Percentiles rank a stretch among this genome's conserved stretches.
phyloP scores from a whole-genome alignment of 2,797 vertebrate genomes.

The Odontamblyopus rebecca region DNA sequence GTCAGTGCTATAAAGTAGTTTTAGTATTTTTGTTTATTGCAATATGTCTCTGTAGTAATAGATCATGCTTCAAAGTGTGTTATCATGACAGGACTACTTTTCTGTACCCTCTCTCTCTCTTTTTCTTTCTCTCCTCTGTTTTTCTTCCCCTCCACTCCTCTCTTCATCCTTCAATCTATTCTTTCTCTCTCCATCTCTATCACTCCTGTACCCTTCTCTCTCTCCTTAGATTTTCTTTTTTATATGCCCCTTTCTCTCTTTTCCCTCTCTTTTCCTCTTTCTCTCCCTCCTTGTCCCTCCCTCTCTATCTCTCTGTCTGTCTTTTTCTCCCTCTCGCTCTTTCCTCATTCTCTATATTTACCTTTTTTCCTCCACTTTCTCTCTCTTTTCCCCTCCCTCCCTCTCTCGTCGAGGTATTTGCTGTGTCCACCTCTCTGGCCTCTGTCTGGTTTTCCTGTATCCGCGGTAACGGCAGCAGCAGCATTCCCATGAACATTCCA shows the following conservation, averaged over 20 bases:
- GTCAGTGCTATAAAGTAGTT: no score
- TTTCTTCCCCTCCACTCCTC: not conserved
- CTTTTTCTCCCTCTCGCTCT: not conserved
- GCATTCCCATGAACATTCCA: constrained; percentile 75
- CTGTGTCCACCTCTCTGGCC: constrained; percentile 25
- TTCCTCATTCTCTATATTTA: not conserved
- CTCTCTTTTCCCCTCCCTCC: not conserved
- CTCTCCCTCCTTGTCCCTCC: not conserved
- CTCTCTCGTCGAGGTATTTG: constrained; percentile 25
- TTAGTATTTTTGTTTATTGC: no score
- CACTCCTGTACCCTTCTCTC: no score
- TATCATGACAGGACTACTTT: no score
- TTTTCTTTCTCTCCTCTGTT: not conserved
- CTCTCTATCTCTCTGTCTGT: not conserved
- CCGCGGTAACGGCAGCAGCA: constrained; percentile 47
- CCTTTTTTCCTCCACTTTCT: not conserved
- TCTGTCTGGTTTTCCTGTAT: constrained; percentile 40
- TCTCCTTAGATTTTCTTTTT: no score
- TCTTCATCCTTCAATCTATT: not conserved
- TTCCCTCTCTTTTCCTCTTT: not conserved
- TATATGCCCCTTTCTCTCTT: no score
- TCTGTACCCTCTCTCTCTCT: no score
- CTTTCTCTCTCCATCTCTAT: not conserved
- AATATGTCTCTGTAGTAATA: no score
- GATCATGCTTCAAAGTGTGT: no score